phyloP scores from a whole-genome alignment of 2,797 vertebrate species.

The Gymnoscopelus braueri region DNA sequence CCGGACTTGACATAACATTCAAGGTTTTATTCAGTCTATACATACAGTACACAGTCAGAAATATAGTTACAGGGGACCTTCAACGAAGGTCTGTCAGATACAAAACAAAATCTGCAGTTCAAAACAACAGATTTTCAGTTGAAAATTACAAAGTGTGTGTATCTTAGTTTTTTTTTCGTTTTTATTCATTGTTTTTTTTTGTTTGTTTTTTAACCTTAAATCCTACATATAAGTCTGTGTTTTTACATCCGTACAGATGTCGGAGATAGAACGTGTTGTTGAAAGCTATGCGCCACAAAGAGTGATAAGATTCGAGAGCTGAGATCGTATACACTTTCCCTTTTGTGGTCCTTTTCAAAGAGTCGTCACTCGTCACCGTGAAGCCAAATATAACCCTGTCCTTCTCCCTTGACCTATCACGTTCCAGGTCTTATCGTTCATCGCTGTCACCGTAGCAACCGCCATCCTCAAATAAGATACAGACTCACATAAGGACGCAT shows the following conservation, averaged over 20 bases:
- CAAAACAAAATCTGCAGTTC: conserved; percentile 69
- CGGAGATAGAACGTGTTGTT: conserved; percentile 46
- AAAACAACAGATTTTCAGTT: conserved; percentile 63
- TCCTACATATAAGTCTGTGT: background rate
- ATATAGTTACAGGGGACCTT: conserved; percentile 79
- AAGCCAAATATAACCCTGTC: conserved; percentile 74
- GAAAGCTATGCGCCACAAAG: conserved; percentile 43
- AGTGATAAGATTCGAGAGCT: conserved; percentile 37
- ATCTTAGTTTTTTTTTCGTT: conserved; percentile 27
- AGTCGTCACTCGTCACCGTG: conserved; percentile 19
- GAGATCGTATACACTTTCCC: conserved; percentile 22
- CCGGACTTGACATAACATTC: conserved; percentile 78
- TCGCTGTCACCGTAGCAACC: conserved; percentile 7
- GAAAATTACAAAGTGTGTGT: conserved; percentile 57
- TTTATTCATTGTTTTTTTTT: conserved; percentile 47
- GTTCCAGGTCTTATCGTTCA: conserved; percentile 35
- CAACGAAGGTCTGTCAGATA: conserved; percentile 70
- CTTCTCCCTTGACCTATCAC: conserved; percentile 16
- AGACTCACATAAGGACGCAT: conserved; percentile 4
- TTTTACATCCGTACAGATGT: conserved; percentile 53
- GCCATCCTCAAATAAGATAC: background rate
- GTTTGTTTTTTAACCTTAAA: conserved; percentile 52
- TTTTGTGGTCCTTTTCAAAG: conserved; percentile 24
- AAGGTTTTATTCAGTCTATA: conserved; percentile 85
- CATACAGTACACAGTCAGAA: conserved; percentile 85